A percentile compares a stretch with the other conserved stretches of the same genome.
Conservation (phyloP, 2,797 vertebrate genomes). For the Siniperca undulata region DNA sequence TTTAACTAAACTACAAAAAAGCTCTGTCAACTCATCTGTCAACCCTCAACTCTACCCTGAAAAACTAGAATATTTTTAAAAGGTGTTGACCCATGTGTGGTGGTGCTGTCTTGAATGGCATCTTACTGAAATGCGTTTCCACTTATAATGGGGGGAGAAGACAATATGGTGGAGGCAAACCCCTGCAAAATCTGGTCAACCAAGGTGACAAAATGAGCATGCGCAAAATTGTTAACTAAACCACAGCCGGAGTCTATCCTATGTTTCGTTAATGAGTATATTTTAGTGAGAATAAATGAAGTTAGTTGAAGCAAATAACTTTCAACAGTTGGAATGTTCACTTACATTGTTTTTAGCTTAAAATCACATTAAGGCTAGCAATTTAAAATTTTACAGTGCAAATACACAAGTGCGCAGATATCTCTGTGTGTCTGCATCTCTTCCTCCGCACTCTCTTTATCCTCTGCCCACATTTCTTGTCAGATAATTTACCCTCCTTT, state of each 20-base stretch:
- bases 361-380: background rate
- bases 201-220: constrained; percentile 6
- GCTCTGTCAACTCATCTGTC: background rate
- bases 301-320: background rate
- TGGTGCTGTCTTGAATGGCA: background rate
- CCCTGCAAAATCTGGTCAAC: background rate
- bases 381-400: background rate
- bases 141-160: background rate
- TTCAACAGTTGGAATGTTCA: background rate
- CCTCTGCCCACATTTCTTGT: constrained; percentile 46
- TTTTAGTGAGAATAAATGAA: background rate
- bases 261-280: background rate
- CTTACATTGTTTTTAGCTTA: background rate
- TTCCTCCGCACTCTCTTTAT: constrained; percentile 42
- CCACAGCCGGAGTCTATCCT: background rate
- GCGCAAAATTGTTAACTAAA: background rate
- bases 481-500: constrained; percentile 59
- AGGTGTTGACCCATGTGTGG: background rate
- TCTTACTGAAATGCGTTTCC: background rate
- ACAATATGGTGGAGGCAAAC: background rate
- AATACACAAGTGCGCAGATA: constrained; percentile 1
- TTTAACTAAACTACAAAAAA: background rate
- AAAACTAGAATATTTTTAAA: background rate
- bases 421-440: constrained; percentile 20
- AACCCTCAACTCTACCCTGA: background rate